Evolutionary conservation across 2,888 invertebrate species (phyloP).

Genomic region (Acleris holmiana): DNA sequence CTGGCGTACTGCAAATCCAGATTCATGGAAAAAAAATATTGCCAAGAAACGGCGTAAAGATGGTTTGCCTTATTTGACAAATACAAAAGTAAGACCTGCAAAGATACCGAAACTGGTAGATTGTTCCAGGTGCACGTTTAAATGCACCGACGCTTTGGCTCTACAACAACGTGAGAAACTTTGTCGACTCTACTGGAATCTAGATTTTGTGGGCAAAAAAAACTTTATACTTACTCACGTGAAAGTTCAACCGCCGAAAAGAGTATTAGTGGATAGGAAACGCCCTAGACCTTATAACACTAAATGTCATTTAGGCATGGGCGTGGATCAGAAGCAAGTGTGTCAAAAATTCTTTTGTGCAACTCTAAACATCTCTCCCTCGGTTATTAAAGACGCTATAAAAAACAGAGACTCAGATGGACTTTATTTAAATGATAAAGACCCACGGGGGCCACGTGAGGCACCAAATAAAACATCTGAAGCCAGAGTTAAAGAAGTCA

Average conservation of each 20-base stretch:
- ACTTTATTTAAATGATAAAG: conserved; percentile 1
- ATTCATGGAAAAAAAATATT: conserved; percentile 9
- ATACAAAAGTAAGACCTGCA: conserved; percentile 3
- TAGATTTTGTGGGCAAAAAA: conserved; percentile 14
- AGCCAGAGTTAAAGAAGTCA: conserved; percentile 17
- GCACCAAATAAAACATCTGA: conserved; percentile 22
- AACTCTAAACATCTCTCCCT: conserved; percentile 13
- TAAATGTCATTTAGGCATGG: conserved; percentile 11
- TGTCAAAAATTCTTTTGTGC: conserved; percentile 30
- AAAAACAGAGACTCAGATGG: conserved; percentile 9
- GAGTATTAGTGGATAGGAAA: conserved; percentile 8
- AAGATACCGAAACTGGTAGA: conserved; percentile 12
- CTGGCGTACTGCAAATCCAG: conserved; percentile 1
- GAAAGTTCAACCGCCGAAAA: conserved; percentile 8
- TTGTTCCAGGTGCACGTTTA: conserved; percentile 5
- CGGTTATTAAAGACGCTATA: conserved; percentile 15
- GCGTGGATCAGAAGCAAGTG: conserved; percentile 5
- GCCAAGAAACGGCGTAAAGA: conserved; percentile 16
- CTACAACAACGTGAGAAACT: background rate
- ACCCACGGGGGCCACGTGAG: conserved; percentile 9
- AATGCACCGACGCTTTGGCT: conserved; percentile 8
- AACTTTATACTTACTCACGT: conserved; percentile 16
- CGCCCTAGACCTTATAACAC: conserved; percentile 10
- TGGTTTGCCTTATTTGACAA: conserved; percentile 15
- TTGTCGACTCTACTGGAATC: conserved; percentile 17